Evolutionary conservation across 2,888 invertebrate species (phyloP).

Genomic region (Agrilus biguttatus): DNA sequence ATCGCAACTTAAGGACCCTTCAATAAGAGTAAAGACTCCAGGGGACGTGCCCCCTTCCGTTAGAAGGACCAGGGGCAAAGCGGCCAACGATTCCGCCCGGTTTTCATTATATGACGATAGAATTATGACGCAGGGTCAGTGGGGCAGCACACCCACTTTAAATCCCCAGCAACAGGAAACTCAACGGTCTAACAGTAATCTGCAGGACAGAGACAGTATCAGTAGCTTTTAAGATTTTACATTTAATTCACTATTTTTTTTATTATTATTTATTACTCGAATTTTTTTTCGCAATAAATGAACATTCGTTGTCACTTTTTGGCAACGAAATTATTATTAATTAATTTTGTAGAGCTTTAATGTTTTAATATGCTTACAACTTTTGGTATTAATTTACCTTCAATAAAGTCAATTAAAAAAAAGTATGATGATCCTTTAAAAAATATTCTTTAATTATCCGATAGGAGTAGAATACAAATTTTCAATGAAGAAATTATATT

Average conservation of each 20-base stretch:
- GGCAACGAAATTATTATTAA: no score
- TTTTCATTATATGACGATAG: conserved; percentile 80
- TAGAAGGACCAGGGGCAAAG: conserved; percentile 50
- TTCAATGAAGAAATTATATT: no score
- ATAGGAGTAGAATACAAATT: no score
- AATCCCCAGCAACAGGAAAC: conserved; percentile 18
- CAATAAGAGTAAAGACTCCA: conserved; percentile 65
- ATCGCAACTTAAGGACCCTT: conserved; percentile 55
- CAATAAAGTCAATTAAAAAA: no score
- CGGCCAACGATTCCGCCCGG: conserved; percentile 45
- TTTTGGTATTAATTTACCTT: no score
- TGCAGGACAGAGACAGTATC: conserved; percentile 28
- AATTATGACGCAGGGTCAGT: conserved; percentile 53
- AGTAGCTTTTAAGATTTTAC: conserved; percentile 27
- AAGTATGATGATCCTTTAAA: no score
- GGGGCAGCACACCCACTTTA: conserved; percentile 31
- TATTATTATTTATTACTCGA: conserved; percentile 1
- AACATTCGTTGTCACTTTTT: no score
- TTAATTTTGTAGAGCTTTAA: no score
- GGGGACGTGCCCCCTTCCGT: conserved; percentile 71
- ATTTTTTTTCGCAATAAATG: conserved; percentile 1
- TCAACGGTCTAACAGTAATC: not conserved
- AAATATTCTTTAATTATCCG: no score
- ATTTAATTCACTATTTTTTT: conserved; percentile 1
- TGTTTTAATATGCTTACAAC: no score